Percentiles rank a stretch among this genome's conserved stretches.
Conservation (phyloP, 2,888 invertebrate species). For the Amiota communis region DNA sequence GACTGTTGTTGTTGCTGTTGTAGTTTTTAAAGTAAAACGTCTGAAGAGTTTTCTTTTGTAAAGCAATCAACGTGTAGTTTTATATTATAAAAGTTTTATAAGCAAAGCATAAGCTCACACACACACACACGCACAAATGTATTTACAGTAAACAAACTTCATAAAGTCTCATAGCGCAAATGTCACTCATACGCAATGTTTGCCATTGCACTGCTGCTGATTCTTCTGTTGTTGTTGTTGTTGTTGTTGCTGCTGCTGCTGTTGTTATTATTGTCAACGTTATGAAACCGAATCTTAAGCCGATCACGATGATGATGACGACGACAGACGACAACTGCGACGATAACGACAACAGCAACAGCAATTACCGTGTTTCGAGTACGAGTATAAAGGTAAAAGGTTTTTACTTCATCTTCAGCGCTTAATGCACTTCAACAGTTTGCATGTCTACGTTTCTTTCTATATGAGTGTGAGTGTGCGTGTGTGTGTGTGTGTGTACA, state of each 20-base stretch:
- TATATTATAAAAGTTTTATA: constrained; percentile 8
- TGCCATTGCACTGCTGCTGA: not conserved
- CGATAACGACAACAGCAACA: not conserved
- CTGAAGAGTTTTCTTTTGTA: too few species aligned
- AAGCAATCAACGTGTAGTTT: not conserved
- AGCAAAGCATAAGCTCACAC: not conserved
- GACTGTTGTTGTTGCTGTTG: too few species aligned
- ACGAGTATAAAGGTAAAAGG: not conserved
- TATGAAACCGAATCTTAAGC: not conserved
- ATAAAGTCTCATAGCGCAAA: not conserved
- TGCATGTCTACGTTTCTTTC: too few species aligned
- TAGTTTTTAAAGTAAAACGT: too few species aligned
- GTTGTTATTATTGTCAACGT: not conserved
- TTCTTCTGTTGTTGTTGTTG: too few species aligned
- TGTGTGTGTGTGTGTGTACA: not conserved
- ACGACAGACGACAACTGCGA: not conserved
- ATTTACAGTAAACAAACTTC: not conserved
- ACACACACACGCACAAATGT: not conserved
- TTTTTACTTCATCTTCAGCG: not conserved
- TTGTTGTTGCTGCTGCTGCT: too few species aligned
- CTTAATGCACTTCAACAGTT: not conserved
- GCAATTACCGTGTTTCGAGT: not conserved
- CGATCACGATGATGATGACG: too few species aligned
- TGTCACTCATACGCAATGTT: constrained; percentile 25
- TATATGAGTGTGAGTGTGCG: not conserved